Evolutionary conservation across 1,140 invertebrate species (phyloP).

Genomic region (Brachionus asplanchnoidis): DNA sequence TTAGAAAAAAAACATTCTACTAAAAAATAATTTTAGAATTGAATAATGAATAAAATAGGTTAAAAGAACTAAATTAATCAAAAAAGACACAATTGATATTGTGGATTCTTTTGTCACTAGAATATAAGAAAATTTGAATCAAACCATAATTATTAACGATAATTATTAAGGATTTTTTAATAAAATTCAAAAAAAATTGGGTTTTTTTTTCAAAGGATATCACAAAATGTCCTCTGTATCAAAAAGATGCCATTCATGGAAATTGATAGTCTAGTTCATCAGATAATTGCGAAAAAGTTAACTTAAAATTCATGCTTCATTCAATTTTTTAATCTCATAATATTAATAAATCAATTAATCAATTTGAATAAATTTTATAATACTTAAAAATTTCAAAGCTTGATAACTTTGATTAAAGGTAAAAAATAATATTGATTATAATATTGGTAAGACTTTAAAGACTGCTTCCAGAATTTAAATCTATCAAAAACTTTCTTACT

Average conservation of each 20-base stretch:
- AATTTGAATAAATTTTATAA: not conserved
- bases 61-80: too few species aligned
- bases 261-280: not conserved
- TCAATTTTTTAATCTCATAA: not conserved
- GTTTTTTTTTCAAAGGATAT: not conserved
- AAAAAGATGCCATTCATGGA: conserved; percentile 35
- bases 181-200: too few species aligned
- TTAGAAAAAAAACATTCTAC: too few species aligned
- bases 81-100: too few species aligned
- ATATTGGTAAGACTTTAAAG: not conserved
- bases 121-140: too few species aligned
- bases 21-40: too few species aligned
- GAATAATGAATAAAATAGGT: too few species aligned
- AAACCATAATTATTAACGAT: too few species aligned
- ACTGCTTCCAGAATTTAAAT: conserved; percentile 37
- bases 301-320: not conserved
- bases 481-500: conserved; percentile 65
- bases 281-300: not conserved
- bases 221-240: conserved; percentile 9
- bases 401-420: not conserved
- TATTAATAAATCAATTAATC: not conserved
- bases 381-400: not conserved
- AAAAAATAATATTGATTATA: not conserved
- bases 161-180: too few species aligned
- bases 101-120: too few species aligned